A percentile compares a stretch with the other conserved stretches of the same genome.
Evolutionary conservation across 2,113 vertebrate species (phyloP).

Genomic region (Acanthochromis polyacanthus): DNA sequence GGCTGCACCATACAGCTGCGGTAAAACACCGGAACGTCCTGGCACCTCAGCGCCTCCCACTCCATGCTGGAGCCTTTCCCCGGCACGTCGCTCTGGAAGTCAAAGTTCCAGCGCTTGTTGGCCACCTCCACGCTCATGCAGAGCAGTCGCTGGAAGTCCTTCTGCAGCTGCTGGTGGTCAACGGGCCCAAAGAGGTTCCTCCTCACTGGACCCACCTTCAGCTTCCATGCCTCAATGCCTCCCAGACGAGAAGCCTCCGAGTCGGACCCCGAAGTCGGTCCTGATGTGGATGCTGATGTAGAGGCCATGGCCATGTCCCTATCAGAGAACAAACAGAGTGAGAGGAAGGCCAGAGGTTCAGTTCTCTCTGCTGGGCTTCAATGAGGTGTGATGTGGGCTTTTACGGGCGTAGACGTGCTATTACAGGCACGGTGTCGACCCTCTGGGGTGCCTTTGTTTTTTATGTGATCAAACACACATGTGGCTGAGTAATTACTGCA

Average conservation of each 20-base stretch:
- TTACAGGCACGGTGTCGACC: neutral
- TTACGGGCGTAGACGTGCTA: constrained; percentile 21
- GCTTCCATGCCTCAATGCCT: constrained; percentile 60
- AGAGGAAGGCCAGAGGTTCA: constrained; percentile 14
- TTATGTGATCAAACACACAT: constrained; percentile 71
- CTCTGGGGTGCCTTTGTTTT: constrained; percentile 33
- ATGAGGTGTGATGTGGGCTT: constrained; percentile 53
- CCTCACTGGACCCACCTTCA: constrained; percentile 39
- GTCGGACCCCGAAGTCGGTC: constrained; percentile 13
- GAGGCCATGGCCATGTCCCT: constrained; percentile 73
- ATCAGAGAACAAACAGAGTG: constrained; percentile 21
- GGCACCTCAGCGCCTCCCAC: constrained; percentile 83
- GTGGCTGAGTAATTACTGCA: constrained; percentile 65
- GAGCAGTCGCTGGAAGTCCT: constrained; percentile 84
- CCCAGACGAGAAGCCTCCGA: constrained; percentile 1
- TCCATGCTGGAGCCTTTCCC: constrained; percentile 64
- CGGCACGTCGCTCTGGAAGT: constrained; percentile 77
- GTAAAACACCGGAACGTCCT: constrained; percentile 85
- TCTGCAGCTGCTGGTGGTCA: constrained; percentile 83
- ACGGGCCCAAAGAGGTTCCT: constrained; percentile 86
- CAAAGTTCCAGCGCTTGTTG: constrained; percentile 85
- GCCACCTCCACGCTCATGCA: constrained; percentile 70
- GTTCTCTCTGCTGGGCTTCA: constrained; percentile 14
- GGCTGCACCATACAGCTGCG: constrained; percentile 69
- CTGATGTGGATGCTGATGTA: constrained; percentile 53